Conservation (phyloP, 2,888 invertebrate genomes). For the Monopis laevigella region DNA sequence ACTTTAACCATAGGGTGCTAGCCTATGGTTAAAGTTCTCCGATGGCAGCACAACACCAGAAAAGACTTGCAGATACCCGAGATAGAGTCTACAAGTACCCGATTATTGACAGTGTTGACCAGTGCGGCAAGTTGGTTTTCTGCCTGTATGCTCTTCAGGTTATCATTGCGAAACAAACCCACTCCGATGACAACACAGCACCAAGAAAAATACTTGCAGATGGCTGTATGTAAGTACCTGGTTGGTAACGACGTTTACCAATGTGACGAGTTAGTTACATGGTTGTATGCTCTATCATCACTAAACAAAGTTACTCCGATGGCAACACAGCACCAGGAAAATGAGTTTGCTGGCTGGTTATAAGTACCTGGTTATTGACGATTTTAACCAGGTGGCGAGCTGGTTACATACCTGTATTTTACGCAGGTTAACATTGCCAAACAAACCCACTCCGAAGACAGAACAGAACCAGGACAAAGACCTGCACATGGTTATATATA, state of each 20-base stretch:
- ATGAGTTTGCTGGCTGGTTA: too few relatives aligned
- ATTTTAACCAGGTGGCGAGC: constrained; percentile 83
- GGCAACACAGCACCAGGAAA: constrained; percentile 89
- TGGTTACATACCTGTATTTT: constrained; percentile 82
- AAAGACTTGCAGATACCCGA: too few relatives aligned
- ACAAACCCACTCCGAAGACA: constrained; percentile 88
- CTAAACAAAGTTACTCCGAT: constrained; percentile 92
- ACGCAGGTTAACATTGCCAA: constrained; percentile 93
- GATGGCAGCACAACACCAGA: too few relatives aligned
- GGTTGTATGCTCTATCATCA: constrained; percentile 87
- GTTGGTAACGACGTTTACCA: constrained; percentile 82
- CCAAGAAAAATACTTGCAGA: too few relatives aligned
- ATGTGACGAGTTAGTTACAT: constrained; percentile 81
- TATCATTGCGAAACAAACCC: constrained; percentile 93
- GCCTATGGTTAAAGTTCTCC: too few relatives aligned
- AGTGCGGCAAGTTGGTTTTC: constrained; percentile 84
- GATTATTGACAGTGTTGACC: constrained; percentile 82
- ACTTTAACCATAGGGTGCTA: too few relatives aligned
- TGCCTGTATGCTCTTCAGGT: constrained; percentile 83
- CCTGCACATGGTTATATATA: too few relatives aligned
- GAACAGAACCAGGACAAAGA: too few relatives aligned
- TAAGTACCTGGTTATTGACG: constrained; percentile 81
- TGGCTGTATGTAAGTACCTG: constrained; percentile 86
- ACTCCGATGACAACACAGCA: constrained; percentile 92
- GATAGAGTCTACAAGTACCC: too few relatives aligned